Evolutionary conservation across 2,888 invertebrate genomes (phyloP), one percentile per base, ranked within the genome.

Genomic region (Oligia latruncula): DNA sequence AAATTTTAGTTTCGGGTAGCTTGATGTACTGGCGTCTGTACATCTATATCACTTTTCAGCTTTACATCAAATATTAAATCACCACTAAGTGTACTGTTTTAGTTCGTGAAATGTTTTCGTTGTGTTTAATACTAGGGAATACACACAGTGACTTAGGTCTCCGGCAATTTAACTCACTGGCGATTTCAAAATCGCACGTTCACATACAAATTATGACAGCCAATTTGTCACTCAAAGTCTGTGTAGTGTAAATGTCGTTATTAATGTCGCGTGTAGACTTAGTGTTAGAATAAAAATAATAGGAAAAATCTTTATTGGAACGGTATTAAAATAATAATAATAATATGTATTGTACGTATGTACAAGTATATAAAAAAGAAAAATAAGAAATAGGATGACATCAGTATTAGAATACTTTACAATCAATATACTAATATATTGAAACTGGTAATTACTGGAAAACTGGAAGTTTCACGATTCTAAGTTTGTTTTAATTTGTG

Each of bases 1-100:
- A 35, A 35, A 35, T 40, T 40, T 40, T 5, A 40, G 5, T 5
- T 40, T 40, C 40, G 40, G 5, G 5, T 40, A 40, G 40, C 40
- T 40, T 40, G 40, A 40, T 40, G 40, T 40, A 5, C 40, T 40
- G 40, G 5, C 40, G 4, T 40, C 40, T 40, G 4, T 29, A 49
- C 3, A 49, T 68, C 3, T 49, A 20, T 29, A 49, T 5, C 5
- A 49, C 5, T 46, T 81, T 90, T 89, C 88, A 91, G 90, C 65
- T 82, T 78, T 46, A 72, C 81, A 83, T 80, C 88, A 88, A 88
- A 90, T 89, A 85, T 86, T 85, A 81, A 88, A 85, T 83, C 81
- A 75, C 78, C 77, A 67, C 82, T 84, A 66, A 77, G 79, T 88
- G 82, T 81, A 85, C 78, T 77, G 82, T 81, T 81, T 87, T 72